Base-by-base conservation (phyloP, 2,797 vertebrate species). In the Gambelia wislizenii region DNA sequence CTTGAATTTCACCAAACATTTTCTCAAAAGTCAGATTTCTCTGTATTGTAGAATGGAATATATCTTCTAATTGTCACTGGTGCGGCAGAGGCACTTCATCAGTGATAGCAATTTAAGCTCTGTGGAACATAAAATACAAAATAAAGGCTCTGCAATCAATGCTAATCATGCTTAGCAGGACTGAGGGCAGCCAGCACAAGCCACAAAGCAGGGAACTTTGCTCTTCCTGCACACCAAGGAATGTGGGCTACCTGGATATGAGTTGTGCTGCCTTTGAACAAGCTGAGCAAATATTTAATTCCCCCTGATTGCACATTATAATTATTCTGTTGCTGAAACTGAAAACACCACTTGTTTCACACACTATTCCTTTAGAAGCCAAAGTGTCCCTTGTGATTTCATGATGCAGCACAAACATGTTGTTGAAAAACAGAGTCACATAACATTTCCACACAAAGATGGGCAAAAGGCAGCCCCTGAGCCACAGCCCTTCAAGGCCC, bases 251-350 rank as follows among this genome's bases (percentile, higher is more conserved):
- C 85, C 89, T 69, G 69, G 49, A 59, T 75, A 91, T 88, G 52
- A 80, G 12, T 16, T 80, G 25, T 30, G 87, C 82, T 84, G 72
- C 10, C 42, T 42, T 89, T 56, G 83, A 84, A 59, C 72, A 33
- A 78, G 36, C 56, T 77, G 77, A 94, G 84, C 56, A n/a, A 64
- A 14, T 1, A 14, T n/a, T 85, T 90, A 77, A 90, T 89, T 93
- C 84, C n/a, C 74, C 69, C 56, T 0, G 44, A 69, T 16, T 72
- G 91, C 85, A 74, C 79, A 64, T 87, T 76, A 87, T 93, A 6
- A 6, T 92, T 92, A 80, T 87, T 92, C 25, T 70, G 61, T 89
- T 49, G 16, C 84, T 91, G 59, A 82, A 47, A 78, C 0, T 16
- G 44, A 91, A 87, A 42, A 27, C 5, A 20, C 88, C 27, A 1